These are phyloP conservation scores for Pseudomugil tenellus DNA, from an alignment of 2,797 vertebrate species.

Conservation along the genomic window DNA sequence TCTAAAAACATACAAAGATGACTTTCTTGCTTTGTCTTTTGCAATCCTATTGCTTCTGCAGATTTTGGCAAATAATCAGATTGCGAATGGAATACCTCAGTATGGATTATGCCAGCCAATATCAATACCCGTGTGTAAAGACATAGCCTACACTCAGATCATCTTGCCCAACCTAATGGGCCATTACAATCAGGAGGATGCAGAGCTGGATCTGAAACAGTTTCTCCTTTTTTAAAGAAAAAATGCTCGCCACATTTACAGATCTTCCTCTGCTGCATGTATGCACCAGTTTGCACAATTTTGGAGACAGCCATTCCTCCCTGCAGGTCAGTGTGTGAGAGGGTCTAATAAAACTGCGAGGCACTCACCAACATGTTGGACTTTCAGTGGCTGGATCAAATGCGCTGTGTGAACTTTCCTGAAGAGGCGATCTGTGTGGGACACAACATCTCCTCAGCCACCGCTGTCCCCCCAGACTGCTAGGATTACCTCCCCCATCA, in stretches of 20 bases:
- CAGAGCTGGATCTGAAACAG: conserved; percentile 92
- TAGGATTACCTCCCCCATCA: conserved; percentile 72
- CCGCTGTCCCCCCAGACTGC: conserved; percentile 62
- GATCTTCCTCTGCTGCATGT: conserved; percentile 88
- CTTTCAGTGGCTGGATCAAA: conserved; percentile 93
- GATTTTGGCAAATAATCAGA: conserved; percentile 84
- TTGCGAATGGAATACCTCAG: conserved; percentile 91
- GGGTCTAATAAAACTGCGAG: conserved; percentile 93
- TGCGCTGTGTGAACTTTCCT: conserved; percentile 93
- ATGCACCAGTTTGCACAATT: conserved; percentile 86
- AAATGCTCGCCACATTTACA: conserved; percentile 92
- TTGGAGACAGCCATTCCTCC: conserved; percentile 91
- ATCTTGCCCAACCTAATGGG: conserved; percentile 94
- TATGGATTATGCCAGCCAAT: conserved; percentile 91
- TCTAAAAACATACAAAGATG: conserved; percentile 54
- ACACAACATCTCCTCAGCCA: conserved; percentile 90
- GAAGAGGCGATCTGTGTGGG: conserved; percentile 95
- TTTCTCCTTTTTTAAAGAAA: conserved; percentile 93
- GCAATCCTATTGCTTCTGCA: conserved; percentile 73
- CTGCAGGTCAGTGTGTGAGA: conserved; percentile 92
- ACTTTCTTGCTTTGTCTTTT: conserved; percentile 67
- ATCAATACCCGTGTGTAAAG: conserved; percentile 90
- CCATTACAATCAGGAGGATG: conserved; percentile 94
- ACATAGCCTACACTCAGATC: conserved; percentile 94
- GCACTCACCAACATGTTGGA: conserved; percentile 97